Percentiles rank a stretch among this genome's conserved stretches.
Evolutionary conservation across 2,113 vertebrate genomes (phyloP).

Genomic region (Rhagologus leucostigma): DNA sequence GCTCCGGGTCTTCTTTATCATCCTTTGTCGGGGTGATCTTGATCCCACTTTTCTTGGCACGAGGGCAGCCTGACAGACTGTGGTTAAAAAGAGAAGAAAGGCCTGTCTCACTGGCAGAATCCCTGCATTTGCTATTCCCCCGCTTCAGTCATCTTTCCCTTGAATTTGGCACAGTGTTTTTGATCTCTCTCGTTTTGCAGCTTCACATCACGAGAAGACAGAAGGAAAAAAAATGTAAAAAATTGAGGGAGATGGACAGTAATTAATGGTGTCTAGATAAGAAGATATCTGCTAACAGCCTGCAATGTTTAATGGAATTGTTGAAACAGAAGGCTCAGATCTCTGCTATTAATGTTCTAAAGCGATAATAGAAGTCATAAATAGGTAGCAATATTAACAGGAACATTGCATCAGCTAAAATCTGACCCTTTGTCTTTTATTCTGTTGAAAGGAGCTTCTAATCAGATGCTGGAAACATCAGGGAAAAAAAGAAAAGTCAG

Average conservation of each 20-base stretch:
- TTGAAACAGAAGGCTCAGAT: constrained; percentile 60
- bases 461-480: constrained; percentile 48
- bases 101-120: constrained; percentile 17
- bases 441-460: constrained; percentile 23
- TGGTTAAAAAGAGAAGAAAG: constrained; percentile 63
- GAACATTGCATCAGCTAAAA: constrained; percentile 62
- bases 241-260: constrained; percentile 48
- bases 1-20: constrained; percentile 97
- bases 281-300: constrained; percentile 57
- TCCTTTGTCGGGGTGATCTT: constrained; percentile 95
- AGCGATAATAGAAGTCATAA: constrained; percentile 65
- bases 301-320: constrained; percentile 59
- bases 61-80: constrained; percentile 99
- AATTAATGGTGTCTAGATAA: constrained; percentile 63
- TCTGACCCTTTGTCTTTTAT: constrained; percentile 61
- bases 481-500: constrained; percentile 18
- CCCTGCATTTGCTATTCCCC: not conserved
- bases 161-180: constrained; percentile 24
- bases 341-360: constrained; percentile 57
- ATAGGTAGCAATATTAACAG: constrained; percentile 43
- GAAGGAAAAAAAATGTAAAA: not conserved
- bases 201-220: constrained; percentile 40
- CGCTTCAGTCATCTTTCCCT: not conserved
- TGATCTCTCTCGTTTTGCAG: constrained; percentile 53
- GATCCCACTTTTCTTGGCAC: constrained; percentile 99